Percentiles rank a stretch among this genome's conserved stretches.
Conservation (phyloP, 2,113 vertebrate genomes). For the Percina caprodes region DNA sequence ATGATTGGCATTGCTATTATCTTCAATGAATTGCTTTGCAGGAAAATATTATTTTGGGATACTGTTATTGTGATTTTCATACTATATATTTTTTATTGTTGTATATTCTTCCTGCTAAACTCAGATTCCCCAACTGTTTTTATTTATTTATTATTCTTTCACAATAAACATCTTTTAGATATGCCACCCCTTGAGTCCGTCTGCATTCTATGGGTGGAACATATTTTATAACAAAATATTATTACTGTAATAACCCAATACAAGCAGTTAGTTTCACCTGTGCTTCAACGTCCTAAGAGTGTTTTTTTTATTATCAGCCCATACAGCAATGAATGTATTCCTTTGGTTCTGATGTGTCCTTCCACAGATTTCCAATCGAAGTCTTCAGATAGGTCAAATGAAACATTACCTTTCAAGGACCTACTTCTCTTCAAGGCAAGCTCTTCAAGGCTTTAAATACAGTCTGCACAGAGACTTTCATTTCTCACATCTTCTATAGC, state of each 20-base stretch:
- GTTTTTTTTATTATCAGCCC: constrained; percentile 3
- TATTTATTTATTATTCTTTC: too few relatives aligned
- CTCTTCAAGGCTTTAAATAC: constrained; percentile 35
- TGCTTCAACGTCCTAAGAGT: background rate
- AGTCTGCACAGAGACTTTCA: constrained; percentile 40
- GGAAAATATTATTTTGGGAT: background rate
- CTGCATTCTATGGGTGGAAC: too few relatives aligned
- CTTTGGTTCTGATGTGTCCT: constrained; percentile 3
- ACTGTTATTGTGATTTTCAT: too few relatives aligned
- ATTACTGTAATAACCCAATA: background rate
- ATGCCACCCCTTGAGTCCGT: too few relatives aligned
- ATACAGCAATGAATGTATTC: background rate
- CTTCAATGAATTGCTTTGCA: background rate
- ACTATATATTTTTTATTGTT: too few relatives aligned
- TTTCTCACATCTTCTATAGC: constrained; percentile 21
- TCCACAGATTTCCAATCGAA: constrained; percentile 1
- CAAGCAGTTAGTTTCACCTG: background rate
- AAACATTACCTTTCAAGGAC: constrained; percentile 38
- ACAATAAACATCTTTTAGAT: too few relatives aligned
- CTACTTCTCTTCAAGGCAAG: background rate
- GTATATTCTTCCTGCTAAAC: too few relatives aligned
- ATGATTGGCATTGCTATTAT: background rate
- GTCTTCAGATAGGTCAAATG: constrained; percentile 15
- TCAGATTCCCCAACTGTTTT: too few relatives aligned
- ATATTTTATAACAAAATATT: background rate